Evolutionary conservation across 2,797 vertebrate species (phyloP), one percentile per base, ranked within the genome.

Genomic region (Enteromius anoplus): DNA sequence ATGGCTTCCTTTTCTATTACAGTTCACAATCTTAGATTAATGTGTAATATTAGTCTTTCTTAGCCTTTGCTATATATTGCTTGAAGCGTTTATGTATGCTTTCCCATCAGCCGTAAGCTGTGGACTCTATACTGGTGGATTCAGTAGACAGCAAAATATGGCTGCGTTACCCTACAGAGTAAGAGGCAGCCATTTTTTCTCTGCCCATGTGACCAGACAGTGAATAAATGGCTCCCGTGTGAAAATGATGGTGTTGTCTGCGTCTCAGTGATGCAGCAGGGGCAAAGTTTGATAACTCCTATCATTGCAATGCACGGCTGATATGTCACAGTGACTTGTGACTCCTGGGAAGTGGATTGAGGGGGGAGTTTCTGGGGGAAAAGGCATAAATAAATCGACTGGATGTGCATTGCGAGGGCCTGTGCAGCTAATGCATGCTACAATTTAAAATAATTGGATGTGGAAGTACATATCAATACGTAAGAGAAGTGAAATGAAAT

Each of bases 281-380:
- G 80, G 42, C 77, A 75, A 80, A 75, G 82, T 82, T 85, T 82
- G 77, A 86, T 84, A 85, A 80, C 49, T 85, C 40, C 15, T 26
- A 65, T 88, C 69, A 81, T 80, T 87, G 78, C 70, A 70, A 49
- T 84, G 85, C 79, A 72, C 42, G 23, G 83, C 75, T 87, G 80
- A 84, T 79, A 49, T 88, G 82, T 88, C 85, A 88, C 53, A 73
- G 75, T 88, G 86, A 89, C 83, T 84, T 85, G 78, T 83, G 86
- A 70, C 58, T 82, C 55, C 58, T 58, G 69, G 79, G 66, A 85
- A 64, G 34, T 45, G 19, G 21, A 71, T 73, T 80, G 77, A 68
- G 70, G 8, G 40, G 32, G 64, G 26, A 49, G 21, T 55, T 83
- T 89, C 66, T 84, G 62, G 84, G 73, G 55, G 76, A 79, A 77